A percentile compares a stretch with the other conserved stretches of the same genome.
Conservation (phyloP, 2,888 invertebrate species). For the Ichneumon xanthorius region DNA sequence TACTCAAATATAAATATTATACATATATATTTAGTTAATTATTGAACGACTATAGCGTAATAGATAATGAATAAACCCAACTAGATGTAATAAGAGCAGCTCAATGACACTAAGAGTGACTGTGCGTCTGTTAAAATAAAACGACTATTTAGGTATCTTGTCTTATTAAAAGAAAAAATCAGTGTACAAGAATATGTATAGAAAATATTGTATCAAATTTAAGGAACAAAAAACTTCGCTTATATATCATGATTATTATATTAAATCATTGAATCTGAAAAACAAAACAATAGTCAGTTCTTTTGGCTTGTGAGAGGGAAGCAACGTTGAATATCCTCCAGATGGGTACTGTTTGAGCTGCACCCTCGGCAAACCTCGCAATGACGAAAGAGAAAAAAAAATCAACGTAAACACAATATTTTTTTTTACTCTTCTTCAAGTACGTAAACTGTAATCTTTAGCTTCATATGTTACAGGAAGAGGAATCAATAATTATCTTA, state of each 20-base stretch:
- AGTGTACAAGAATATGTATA: conserved; percentile 80
- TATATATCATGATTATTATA: conserved; percentile 66
- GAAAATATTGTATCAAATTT: conserved; percentile 77
- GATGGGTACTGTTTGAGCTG: background rate
- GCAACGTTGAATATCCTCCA: conserved; percentile 3
- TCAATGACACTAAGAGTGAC: conserved; percentile 82
- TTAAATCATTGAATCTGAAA: conserved; percentile 63
- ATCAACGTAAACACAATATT: background rate
- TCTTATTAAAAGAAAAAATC: conserved; percentile 75
- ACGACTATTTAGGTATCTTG: conserved; percentile 77
- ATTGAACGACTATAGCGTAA: conserved; percentile 74
- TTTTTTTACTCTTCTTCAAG: conserved; percentile 6
- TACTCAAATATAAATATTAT: conserved; percentile 52
- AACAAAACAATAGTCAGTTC: conserved; percentile 3
- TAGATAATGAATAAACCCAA: conserved; percentile 73
- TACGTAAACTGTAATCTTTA: conserved; percentile 27
- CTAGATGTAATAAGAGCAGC: conserved; percentile 81
- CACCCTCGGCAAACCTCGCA: background rate
- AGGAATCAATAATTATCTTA: conserved; percentile 25
- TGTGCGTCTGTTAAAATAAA: conserved; percentile 77
- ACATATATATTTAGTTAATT: conserved; percentile 74
- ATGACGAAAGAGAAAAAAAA: background rate
- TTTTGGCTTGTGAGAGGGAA: background rate
- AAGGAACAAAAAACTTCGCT: conserved; percentile 70
- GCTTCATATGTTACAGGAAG: conserved; percentile 21